These are phyloP conservation scores for Clarias macrocephalus DNA, from an alignment of 2,113 vertebrate species.

Conservation along the genomic window DNA sequence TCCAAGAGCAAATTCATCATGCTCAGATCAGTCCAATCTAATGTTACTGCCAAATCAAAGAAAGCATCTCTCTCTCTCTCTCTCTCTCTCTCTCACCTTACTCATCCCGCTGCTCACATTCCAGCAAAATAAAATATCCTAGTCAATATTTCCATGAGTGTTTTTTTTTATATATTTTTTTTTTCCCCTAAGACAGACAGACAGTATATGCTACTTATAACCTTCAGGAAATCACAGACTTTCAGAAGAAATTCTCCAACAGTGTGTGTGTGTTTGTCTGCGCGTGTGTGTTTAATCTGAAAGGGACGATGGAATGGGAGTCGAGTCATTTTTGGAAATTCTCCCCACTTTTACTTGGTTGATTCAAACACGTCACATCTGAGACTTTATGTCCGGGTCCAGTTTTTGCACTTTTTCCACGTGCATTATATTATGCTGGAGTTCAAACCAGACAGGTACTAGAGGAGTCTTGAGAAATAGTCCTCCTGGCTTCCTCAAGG, in stretches of 20 bases:
- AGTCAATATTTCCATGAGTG: conserved; percentile 28
- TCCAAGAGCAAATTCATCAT: conserved; percentile 31
- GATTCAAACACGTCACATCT: neutral
- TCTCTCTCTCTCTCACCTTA: neutral
- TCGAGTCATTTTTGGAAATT: too few relatives aligned
- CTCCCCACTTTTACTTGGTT: neutral
- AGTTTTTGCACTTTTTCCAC: neutral
- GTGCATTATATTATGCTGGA: neutral
- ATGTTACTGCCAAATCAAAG: conserved; percentile 10
- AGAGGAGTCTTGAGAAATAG: too few relatives aligned
- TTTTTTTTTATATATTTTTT: neutral
- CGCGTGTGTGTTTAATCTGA: neutral
- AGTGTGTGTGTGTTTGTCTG: neutral
- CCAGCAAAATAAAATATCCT: neutral
- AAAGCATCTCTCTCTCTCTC: conserved; percentile 26
- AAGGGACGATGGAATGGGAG: neutral
- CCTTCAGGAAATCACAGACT: neutral
- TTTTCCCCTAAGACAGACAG: neutral
- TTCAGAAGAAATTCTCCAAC: neutral
- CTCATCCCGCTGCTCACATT: neutral
- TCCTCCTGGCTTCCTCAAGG: too few relatives aligned
- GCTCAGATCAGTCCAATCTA: conserved; percentile 33
- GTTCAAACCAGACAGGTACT: neutral
- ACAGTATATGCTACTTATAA: neutral
- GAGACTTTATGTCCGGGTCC: neutral